phyloP scores from a whole-genome alignment of 2,888 invertebrate genomes.

The Xestia xanthographa region DNA sequence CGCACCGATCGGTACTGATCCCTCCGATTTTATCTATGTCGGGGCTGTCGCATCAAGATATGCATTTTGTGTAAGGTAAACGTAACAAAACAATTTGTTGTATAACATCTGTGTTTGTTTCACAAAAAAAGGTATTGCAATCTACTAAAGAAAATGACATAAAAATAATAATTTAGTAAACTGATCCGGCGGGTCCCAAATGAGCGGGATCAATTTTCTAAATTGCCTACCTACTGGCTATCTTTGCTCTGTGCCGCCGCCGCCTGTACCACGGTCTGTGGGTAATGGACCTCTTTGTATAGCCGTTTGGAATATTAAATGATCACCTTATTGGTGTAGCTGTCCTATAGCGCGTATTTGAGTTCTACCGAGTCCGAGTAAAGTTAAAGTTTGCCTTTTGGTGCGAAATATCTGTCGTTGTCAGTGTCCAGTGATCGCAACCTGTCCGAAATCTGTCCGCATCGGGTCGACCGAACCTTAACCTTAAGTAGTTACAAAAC shows the following conservation, averaged over 20 bases:
- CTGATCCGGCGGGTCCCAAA: too few species aligned
- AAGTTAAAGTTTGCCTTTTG: background rate
- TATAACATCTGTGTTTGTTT: background rate
- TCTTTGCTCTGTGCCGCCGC: background rate
- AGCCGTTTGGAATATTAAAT: slow-evolving; percentile 41
- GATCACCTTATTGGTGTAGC: slow-evolving; percentile 11
- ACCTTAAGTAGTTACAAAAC: background rate
- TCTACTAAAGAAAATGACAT: background rate
- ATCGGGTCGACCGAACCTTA: background rate
- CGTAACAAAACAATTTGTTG: background rate
- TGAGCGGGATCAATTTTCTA: too few species aligned
- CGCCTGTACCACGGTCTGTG: slow-evolving; percentile 27
- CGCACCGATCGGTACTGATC: background rate
- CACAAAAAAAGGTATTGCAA: background rate
- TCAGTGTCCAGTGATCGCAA: background rate
- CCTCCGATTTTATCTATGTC: background rate
- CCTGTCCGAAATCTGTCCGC: background rate
- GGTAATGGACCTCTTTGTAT: slow-evolving; percentile 32
- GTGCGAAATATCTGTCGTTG: background rate
- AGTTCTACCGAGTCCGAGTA: background rate
- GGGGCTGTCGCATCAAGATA: background rate
- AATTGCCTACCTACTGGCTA: background rate
- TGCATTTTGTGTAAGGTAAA: background rate
- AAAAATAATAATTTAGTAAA: too few species aligned
- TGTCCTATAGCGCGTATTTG: background rate